These are phyloP conservation scores for Elysia crispata DNA, from an alignment of 2,888 invertebrate genomes.

Conservation along the genomic window DNA sequence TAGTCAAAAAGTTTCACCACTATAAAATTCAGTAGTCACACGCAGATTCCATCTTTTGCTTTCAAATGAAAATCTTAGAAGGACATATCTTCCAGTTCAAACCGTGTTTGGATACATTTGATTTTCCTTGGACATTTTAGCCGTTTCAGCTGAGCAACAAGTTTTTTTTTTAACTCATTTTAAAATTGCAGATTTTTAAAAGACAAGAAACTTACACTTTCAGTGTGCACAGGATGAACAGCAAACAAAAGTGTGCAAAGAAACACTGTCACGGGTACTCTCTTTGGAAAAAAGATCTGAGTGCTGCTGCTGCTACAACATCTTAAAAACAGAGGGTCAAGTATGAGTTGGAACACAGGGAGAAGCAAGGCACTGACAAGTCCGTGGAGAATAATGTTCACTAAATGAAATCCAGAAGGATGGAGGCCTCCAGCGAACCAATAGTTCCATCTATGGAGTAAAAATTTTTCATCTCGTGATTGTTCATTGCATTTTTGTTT, in stretches of 20 bases:
- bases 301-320: neutral
- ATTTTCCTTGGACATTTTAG: too few relatives aligned
- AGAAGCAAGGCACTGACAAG: conserved; percentile 80
- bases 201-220: conserved; percentile 84
- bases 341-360: conserved; percentile 78
- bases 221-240: conserved; percentile 94
- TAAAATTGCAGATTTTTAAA: too few relatives aligned
- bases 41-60: too few relatives aligned
- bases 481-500: too few relatives aligned
- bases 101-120: too few relatives aligned
- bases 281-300: neutral
- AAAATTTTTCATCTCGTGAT: neutral
- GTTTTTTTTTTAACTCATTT: too few relatives aligned
- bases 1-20: too few relatives aligned
- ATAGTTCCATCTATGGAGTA: conserved; percentile 79
- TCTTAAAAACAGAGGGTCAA: conserved; percentile 31
- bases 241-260: conserved; percentile 88
- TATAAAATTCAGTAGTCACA: too few relatives aligned
- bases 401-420: conserved; percentile 83
- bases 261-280: conserved; percentile 52
- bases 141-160: too few relatives aligned
- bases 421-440: conserved; percentile 81
- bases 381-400: conserved; percentile 87
- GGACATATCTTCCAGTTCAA: too few relatives aligned
- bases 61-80: too few relatives aligned